These are phyloP conservation scores for Clarias gariepinus DNA, from an alignment of 2,113 vertebrate species.

Conservation along the genomic window DNA sequence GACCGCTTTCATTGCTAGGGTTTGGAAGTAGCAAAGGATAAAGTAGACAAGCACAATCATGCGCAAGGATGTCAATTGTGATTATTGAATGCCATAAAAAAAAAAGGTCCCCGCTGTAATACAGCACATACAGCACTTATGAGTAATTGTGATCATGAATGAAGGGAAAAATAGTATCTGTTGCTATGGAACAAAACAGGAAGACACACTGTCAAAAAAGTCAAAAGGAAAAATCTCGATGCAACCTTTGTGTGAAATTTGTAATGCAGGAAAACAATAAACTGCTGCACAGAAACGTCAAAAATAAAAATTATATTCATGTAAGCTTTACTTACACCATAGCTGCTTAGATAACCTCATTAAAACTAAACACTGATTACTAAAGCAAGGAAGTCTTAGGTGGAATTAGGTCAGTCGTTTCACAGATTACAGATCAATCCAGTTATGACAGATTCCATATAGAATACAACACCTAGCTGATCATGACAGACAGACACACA, in stretches of 20 bases:
- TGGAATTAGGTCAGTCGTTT: slow-evolving; percentile 46
- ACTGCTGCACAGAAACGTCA: not conserved
- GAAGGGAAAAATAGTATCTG: not conserved
- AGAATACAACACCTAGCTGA: not conserved
- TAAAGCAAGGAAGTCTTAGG: not conserved
- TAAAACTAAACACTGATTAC: not conserved
- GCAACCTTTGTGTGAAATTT: not conserved
- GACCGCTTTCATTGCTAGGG: not conserved
- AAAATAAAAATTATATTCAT: not conserved
- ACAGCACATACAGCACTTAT: not conserved
- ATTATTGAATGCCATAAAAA: not conserved
- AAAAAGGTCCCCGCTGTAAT: not conserved
- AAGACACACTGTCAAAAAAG: not conserved
- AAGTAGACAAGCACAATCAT: not conserved
- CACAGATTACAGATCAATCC: slow-evolving; percentile 11
- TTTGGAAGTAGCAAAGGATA: not conserved
- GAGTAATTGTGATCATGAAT: not conserved
- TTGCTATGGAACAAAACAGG: not conserved
- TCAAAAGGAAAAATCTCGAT: not conserved
- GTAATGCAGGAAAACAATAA: not conserved
- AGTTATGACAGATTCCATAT: not conserved
- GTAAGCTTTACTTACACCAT: not conserved
- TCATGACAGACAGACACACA: not conserved
- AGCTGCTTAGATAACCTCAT: not conserved
- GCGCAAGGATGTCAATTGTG: not conserved